Evolutionary conservation across 2,797 vertebrate species (phyloP).

Genomic region (Philypnodon macrostomus): DNA sequence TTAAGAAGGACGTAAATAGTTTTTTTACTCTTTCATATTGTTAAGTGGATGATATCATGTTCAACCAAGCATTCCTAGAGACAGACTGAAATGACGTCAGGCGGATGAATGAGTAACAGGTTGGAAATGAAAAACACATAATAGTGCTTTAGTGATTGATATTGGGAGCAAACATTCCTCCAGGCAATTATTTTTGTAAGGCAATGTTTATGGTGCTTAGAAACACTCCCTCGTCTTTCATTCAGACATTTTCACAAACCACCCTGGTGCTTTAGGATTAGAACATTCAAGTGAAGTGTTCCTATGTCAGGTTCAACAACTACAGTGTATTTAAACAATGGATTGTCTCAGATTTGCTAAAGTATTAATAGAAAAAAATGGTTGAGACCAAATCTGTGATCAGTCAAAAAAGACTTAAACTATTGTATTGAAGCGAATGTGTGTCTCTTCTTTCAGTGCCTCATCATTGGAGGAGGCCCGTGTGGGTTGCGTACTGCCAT

Average conservation of each 20-base stretch:
- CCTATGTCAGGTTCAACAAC: slow-evolving; percentile 28
- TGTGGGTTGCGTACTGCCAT: slow-evolving; percentile 94
- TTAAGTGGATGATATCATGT: slow-evolving; percentile 68
- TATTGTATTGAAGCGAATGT: slow-evolving; percentile 24
- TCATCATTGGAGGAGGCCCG: slow-evolving; percentile 93
- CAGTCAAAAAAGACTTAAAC: slow-evolving; percentile 9
- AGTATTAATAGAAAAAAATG: slow-evolving; percentile 8
- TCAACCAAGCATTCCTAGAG: slow-evolving; percentile 72
- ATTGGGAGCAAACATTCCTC: slow-evolving; percentile 26
- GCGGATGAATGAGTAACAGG: slow-evolving; percentile 44
- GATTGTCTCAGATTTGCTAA: slow-evolving; percentile 5
- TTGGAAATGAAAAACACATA: slow-evolving; percentile 43
- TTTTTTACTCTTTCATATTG: background rate
- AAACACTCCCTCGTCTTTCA: slow-evolving; percentile 20
- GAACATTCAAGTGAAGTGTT: slow-evolving; percentile 17
- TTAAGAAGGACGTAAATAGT: too few relatives aligned
- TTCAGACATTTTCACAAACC: background rate
- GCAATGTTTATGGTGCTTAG: background rate
- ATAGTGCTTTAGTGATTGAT: slow-evolving; percentile 40
- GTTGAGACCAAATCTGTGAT: too few relatives aligned
- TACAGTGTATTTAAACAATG: slow-evolving; percentile 19
- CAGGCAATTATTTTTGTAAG: slow-evolving; percentile 4
- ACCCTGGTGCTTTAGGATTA: background rate
- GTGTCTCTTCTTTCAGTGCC: slow-evolving; percentile 78
- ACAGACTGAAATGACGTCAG: slow-evolving; percentile 48